Base-by-base conservation (phyloP, 92 coral and sea anemone genomes). In the Isaurus tuberculatus region DNA sequence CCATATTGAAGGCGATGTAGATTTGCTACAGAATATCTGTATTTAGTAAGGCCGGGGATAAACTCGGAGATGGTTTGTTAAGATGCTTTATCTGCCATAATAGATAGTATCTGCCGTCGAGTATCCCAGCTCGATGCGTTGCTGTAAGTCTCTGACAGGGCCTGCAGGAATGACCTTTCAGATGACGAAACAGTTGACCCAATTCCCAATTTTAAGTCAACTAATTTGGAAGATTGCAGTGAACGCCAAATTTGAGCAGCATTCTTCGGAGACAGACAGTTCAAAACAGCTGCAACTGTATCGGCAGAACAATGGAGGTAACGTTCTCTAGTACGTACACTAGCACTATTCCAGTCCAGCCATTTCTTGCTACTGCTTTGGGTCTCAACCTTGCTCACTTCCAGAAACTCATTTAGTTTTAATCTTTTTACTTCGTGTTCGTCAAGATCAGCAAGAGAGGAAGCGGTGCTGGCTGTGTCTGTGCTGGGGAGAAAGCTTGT, bases 371-470 rank as follows among this genome's bases (percentile, higher is more conserved):
- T 65, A 65, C 70, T 65, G 70, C 70, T 65, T 26, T 65, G 70
- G 34, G 37, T 65, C 70, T 28, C 70, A 25, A 65, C 70, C 70
- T 65, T 65, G 70, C 37, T 65, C 5, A 65, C 70, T 65, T 65
- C 70, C 70, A 65, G 70, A 65, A 65, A 65, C 17, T 65, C 70
- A 65, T 65, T 65, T 65, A 65, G 70, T 65, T 65, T 65, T 65
- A 65, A 65, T 65, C 70, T 65, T 65, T 65, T 65, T 65, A 65
- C 70, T 65, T 65, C 70, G 40, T 5, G 37, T 13, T 65, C 70
- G 70, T 65, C 70, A 65, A 65, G 70, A 65, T 65, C 70, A 4
- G 70, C 70, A 65, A 65, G 32, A 65, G 70, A 65, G 70, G 70
- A 65, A 65, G 33, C 13, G 11, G 70, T 65, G 16, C 71, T 65